Conservation (phyloP, 2,888 invertebrate species). For the Chrysomela aeneicollis region DNA sequence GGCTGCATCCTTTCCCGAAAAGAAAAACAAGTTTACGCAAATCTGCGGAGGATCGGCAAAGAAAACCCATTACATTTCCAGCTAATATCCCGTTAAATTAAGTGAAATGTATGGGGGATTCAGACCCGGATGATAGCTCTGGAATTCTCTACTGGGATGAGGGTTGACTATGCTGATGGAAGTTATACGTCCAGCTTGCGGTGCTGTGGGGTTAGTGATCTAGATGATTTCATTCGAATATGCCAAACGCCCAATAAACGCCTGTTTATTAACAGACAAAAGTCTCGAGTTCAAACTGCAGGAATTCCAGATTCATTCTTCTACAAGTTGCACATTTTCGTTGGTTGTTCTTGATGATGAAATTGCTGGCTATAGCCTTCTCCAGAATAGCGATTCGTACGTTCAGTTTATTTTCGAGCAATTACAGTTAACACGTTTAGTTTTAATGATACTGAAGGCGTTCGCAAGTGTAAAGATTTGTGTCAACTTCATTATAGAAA, state of each 20-base stretch:
- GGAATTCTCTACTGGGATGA: background rate
- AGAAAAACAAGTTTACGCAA: conserved; percentile 53
- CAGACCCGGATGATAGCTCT: conserved; percentile 6
- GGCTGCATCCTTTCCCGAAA: conserved; percentile 48
- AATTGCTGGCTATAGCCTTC: too few relatives aligned
- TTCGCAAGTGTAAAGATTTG: conserved; percentile 49
- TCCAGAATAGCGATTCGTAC: conserved; percentile 31
- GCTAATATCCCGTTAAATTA: conserved; percentile 31
- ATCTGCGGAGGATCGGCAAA: conserved; percentile 43
- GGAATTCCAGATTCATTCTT: too few relatives aligned
- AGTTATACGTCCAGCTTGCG: too few relatives aligned
- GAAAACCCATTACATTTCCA: conserved; percentile 52
- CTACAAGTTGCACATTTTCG: too few relatives aligned
- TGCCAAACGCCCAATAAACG: too few relatives aligned
- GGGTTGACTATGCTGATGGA: background rate
- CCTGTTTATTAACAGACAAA: too few relatives aligned
- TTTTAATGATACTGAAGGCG: conserved; percentile 52
- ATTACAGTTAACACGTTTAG: conserved; percentile 50
- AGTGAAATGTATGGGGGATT: conserved; percentile 23
- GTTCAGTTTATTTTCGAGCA: conserved; percentile 40
- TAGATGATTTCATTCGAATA: too few relatives aligned
- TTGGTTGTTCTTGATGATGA: conserved; percentile 29
- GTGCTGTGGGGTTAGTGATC: too few relatives aligned
- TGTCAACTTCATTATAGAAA: conserved; percentile 55
- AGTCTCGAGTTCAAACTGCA: too few relatives aligned